phyloP scores from a whole-genome alignment of 1,140 invertebrate species.

The Drosophila orena region DNA sequence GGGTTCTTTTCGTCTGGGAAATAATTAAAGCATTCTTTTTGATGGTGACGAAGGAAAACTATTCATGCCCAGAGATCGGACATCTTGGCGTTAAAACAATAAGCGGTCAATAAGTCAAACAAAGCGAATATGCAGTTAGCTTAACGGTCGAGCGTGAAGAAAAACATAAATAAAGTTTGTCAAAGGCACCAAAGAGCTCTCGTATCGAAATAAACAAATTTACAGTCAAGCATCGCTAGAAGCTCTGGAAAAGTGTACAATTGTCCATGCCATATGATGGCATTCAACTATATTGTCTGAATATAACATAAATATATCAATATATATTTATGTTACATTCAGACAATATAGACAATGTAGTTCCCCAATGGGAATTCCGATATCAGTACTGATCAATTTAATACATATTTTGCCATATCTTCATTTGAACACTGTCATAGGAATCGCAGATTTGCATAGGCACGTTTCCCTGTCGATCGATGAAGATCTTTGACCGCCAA shows the following conservation, averaged over 20 bases:
- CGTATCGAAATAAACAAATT: conserved; percentile 37
- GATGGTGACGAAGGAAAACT: conserved; percentile 49
- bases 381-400: too few relatives aligned
- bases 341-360: too few relatives aligned
- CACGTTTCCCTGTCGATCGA: conserved; percentile 10
- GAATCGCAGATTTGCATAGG: not conserved
- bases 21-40: conserved; percentile 51
- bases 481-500: conserved; percentile 32
- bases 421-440: not conserved
- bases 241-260: not conserved
- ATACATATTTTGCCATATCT: too few relatives aligned
- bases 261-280: too few relatives aligned
- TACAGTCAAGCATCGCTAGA: conserved; percentile 2
- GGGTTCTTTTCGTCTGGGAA: not conserved
- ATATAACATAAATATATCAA: too few relatives aligned
- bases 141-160: conserved; percentile 79
- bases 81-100: conserved; percentile 69
- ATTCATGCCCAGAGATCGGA: conserved; percentile 55
- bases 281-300: too few relatives aligned
- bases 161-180: conserved; percentile 76
- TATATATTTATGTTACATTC: too few relatives aligned
- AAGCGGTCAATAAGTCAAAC: conserved; percentile 74
- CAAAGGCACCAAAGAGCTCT: conserved; percentile 28
- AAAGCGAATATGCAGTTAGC: conserved; percentile 79
- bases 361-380: too few relatives aligned